A percentile compares a stretch with the other conserved stretches of the same genome.
These are phyloP conservation scores for Drosophila prolongata DNA, from an alignment of 2,888 invertebrate species.

Conservation along the genomic window DNA sequence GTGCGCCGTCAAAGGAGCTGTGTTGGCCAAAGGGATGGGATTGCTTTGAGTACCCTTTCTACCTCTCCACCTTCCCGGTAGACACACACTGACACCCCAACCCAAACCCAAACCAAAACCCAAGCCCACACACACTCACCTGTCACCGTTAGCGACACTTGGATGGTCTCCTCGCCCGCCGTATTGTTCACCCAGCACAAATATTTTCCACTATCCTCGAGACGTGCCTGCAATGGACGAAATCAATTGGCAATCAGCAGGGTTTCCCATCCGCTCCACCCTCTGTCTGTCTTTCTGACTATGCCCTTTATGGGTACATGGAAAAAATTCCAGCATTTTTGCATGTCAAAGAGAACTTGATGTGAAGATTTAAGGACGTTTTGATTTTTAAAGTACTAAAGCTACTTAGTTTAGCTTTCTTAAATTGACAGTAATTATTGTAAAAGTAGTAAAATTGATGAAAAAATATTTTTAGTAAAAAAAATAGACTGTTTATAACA, in stretches of 20 bases:
- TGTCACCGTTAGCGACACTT: conserved; percentile 91
- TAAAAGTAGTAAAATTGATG: too few species aligned
- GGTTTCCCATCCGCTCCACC: conserved; percentile 6
- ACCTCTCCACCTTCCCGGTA: neutral
- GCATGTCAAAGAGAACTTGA: neutral
- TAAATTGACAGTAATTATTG: too few species aligned
- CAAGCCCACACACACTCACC: conserved; percentile 85
- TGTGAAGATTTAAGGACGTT: neutral
- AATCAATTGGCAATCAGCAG: conserved; percentile 51
- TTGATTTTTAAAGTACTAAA: neutral
- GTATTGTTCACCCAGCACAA: conserved; percentile 96
- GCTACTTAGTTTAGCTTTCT: too few species aligned
- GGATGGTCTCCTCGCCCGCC: conserved; percentile 92
- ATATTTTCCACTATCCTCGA: conserved; percentile 94
- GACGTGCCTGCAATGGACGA: conserved; percentile 84
- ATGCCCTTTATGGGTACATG: neutral
- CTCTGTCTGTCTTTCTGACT: neutral
- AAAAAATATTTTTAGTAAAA: too few species aligned
- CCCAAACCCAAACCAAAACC: neutral
- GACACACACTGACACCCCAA: neutral
- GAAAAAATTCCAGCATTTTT: neutral
- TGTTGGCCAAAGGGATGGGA: conserved; percentile 2
- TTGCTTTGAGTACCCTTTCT: conserved; percentile 22
- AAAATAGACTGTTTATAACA: too few species aligned
- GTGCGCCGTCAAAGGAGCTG: conserved; percentile 92